phyloP scores from a whole-genome alignment of 35 echinoderm and acorn worm species.

The Lytechinus pictus region DNA sequence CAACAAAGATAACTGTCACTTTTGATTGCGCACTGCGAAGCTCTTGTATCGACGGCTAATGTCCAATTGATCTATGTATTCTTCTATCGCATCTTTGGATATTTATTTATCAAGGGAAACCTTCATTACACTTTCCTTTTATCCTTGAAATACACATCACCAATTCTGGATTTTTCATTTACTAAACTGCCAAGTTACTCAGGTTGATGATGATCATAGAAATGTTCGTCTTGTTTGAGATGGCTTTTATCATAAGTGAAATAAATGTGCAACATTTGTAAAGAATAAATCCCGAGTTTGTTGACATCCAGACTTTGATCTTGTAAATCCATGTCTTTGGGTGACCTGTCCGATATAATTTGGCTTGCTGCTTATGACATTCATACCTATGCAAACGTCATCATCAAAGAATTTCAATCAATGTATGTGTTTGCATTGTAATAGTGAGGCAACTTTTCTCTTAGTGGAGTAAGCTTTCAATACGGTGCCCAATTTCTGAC shows the following conservation, averaged over 20 bases:
- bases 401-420: no score
- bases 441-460: no score
- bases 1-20: neutral
- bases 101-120: neutral
- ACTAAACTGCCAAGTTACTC: neutral
- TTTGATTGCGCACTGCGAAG: neutral
- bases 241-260: neutral
- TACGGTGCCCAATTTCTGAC: no score
- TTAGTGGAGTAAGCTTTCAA: no score
- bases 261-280: neutral
- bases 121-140: neutral
- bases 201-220: neutral
- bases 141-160: neutral
- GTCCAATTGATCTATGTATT: neutral
- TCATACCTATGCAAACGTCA: neutral
- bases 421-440: no score
- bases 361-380: neutral
- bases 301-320: neutral
- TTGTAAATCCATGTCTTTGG: neutral
- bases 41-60: neutral
- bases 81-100: neutral
- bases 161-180: neutral
- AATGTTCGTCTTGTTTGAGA: neutral
- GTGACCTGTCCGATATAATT: neutral
- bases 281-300: neutral